Base-by-base conservation (phyloP, 2,888 invertebrate genomes). In the Rosalia funebris region DNA sequence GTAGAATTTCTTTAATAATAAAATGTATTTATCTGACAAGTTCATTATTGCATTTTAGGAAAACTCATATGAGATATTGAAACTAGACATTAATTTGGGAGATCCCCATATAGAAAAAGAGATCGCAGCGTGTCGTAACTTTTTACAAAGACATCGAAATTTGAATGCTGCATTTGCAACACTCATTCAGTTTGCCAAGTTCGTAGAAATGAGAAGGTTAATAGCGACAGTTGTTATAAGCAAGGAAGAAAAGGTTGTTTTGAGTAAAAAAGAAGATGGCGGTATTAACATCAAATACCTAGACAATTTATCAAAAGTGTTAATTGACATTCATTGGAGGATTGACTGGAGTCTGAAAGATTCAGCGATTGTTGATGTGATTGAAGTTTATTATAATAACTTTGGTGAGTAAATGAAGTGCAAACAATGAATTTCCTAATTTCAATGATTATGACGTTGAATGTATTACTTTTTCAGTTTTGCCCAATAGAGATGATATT, bases 321-420 rank as follows among this genome's bases (percentile, higher is more conserved):
- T 47, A 37, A 53, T 66, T 12, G 60, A 56, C 39, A 37, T 69
- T 31, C 48, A 55, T 37, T 69, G 69, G 69, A 58, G 48, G 37
- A 62, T 69, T 9, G 34, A 53, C 7, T 69, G 69, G 69, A 42
- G 54, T 25, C 10, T 66, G n/a, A 65, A 66, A 37, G 47, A 56
- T n/a, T 69, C 50, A 55, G 57, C 62, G 50, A 44, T 69, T 34
- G 52, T 44, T 41, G 69, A 69, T 42, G 48, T 62, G 16, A 57
- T 69, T 14, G 69, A 69, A 45, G 65, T 69, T 36, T 66, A 62
- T 59, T 63, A 62, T 37, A 69, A 69, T 52, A 54, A 62, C 48
- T 52, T 62, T 57, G 63, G 69, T 69, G 52, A 62, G 57, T 44
- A 17, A 1, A 37, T 46, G n/a, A n/a, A n/a, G n/a, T n/a, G n/a